phyloP scores from a whole-genome alignment of 2,888 invertebrate genomes.

The Drosophila nr. medialis region DNA sequence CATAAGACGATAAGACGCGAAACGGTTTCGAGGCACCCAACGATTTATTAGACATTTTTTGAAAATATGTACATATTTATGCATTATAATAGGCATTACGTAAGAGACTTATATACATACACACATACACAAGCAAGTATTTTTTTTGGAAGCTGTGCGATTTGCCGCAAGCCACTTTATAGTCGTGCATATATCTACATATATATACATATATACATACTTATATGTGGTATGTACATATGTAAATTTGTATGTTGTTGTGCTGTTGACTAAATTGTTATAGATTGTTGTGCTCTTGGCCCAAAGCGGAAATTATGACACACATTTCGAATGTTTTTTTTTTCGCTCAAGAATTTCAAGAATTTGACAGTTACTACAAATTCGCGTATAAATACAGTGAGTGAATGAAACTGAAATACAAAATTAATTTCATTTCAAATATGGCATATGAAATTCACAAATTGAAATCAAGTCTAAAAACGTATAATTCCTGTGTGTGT shows the following conservation, averaged over 20 bases:
- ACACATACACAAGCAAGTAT: slow-evolving; percentile 1
- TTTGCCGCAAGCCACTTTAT: slow-evolving; percentile 1
- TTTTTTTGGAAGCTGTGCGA: slow-evolving; percentile 4
- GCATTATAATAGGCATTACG: slow-evolving; percentile 59
- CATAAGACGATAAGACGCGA: slow-evolving; percentile 30
- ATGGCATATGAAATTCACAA: background rate
- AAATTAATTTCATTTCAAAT: background rate
- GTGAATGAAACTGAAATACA: background rate
- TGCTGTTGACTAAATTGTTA: slow-evolving; percentile 40
- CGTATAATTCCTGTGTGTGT: background rate
- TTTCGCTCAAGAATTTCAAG: slow-evolving; percentile 15
- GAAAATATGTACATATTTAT: slow-evolving; percentile 11
- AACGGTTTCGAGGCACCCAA: slow-evolving; percentile 19
- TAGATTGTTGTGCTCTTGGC: slow-evolving; percentile 16
- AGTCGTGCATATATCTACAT: background rate
- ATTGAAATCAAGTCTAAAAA: background rate
- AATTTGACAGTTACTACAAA: slow-evolving; percentile 21
- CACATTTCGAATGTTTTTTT: slow-evolving; percentile 30
- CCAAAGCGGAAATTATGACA: slow-evolving; percentile 60
- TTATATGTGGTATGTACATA: background rate
- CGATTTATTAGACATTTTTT: slow-evolving; percentile 45
- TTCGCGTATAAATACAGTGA: background rate
- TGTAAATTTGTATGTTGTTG: background rate
- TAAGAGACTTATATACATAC: slow-evolving; percentile 37
- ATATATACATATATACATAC: background rate